Percentiles rank a stretch among this genome's conserved stretches.
Evolutionary conservation across 2,113 vertebrate genomes (phyloP).

Genomic region (Dicaeum eximium): DNA sequence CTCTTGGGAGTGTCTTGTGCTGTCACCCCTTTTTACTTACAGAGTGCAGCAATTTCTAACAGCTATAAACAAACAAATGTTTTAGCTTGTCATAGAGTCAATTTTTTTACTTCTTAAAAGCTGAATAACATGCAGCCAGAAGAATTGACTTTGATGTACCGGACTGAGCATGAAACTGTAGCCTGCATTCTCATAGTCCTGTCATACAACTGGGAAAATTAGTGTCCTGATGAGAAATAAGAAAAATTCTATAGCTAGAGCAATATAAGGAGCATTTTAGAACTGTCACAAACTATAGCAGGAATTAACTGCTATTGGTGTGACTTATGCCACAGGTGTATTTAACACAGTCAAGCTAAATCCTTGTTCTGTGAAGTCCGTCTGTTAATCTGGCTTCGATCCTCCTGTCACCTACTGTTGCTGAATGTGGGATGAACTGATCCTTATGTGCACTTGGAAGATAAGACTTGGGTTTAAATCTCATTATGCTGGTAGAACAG

Average conservation of each 20-base stretch:
- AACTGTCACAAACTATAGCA: background rate
- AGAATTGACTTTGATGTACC: background rate
- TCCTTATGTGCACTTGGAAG: slow-evolving; percentile 22
- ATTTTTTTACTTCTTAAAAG: slow-evolving; percentile 22
- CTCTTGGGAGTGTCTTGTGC: background rate
- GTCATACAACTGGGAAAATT: background rate
- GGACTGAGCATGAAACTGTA: background rate
- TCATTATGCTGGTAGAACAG: background rate
- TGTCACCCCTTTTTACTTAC: background rate
- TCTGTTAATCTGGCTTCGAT: slow-evolving; percentile 46
- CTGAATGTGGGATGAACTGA: slow-evolving; percentile 23
- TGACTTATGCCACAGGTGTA: slow-evolving; percentile 13
- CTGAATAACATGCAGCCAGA: background rate
- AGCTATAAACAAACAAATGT: background rate
- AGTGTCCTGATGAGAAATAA: background rate
- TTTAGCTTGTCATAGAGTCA: background rate
- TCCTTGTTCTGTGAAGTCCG: background rate
- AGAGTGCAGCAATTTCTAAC: background rate
- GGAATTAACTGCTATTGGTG: background rate
- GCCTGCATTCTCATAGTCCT: background rate
- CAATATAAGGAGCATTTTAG: background rate
- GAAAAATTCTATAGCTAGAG: background rate
- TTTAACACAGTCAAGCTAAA: slow-evolving; percentile 31
- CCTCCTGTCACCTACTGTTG: slow-evolving; percentile 14
- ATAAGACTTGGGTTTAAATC: background rate